phyloP scores from a whole-genome alignment of 1,140 invertebrate species.

The Leptopilina clavipes region DNA sequence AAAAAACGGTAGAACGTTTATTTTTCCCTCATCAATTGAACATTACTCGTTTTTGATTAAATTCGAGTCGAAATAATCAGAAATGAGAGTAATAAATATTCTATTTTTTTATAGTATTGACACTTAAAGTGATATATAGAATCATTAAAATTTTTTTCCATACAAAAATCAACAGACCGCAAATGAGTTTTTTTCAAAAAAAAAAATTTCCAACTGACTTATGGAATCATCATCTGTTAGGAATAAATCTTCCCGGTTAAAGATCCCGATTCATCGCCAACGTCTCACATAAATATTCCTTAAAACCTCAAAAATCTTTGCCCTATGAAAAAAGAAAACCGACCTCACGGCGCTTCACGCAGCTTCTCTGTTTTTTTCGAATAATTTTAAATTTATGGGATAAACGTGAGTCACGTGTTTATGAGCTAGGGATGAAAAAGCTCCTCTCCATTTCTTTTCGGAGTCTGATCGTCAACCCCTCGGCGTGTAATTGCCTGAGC shows the following conservation, averaged over 20 bases:
- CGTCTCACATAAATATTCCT: slow-evolving; percentile 8
- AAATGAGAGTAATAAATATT: too few relatives aligned
- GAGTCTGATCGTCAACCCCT: slow-evolving; percentile 4
- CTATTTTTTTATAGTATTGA: background rate
- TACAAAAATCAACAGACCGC: background rate
- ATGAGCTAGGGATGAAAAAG: background rate
- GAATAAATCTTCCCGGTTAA: background rate
- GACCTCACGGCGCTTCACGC: background rate
- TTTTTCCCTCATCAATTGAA: too few relatives aligned
- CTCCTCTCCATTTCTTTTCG: background rate
- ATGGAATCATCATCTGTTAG: background rate
- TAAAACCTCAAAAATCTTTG: background rate
- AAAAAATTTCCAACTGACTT: background rate
- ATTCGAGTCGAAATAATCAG: too few relatives aligned
- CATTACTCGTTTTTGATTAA: too few relatives aligned
- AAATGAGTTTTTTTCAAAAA: background rate
- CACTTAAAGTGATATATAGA: background rate
- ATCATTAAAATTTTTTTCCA: too few relatives aligned
- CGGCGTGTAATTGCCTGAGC: background rate
- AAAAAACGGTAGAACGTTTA: too few relatives aligned
- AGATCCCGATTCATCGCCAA: background rate
- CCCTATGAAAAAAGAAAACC: background rate
- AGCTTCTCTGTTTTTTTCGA: slow-evolving; percentile 22
- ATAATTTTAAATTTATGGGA: slow-evolving; percentile 12
- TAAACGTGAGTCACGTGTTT: slow-evolving; percentile 37